Evolutionary conservation across 2,797 vertebrate genomes (phyloP).

Genomic region (Danionella dracula): DNA sequence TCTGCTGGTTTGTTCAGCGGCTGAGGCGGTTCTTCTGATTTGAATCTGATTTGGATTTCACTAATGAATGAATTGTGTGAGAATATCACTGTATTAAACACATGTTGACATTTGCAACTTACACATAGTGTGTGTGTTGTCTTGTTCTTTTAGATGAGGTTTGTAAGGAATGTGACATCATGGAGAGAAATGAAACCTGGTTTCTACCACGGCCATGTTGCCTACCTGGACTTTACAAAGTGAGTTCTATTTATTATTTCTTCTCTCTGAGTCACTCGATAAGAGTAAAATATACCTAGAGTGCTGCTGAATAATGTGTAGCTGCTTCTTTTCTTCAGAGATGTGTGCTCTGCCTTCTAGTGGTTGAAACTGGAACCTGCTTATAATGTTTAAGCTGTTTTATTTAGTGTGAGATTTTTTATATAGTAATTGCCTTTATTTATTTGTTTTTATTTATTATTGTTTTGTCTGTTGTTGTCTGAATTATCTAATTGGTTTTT

Average conservation of each 20-base stretch:
- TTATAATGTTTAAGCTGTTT: not conserved
- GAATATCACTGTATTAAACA: not conserved
- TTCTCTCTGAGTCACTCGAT: too few species aligned
- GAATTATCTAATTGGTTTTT: too few species aligned
- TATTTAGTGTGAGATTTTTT: not conserved
- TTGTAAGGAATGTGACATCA: conserved; percentile 91
- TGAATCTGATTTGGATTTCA: conserved; percentile 5
- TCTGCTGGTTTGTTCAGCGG: conserved; percentile 1
- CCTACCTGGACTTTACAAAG: conserved; percentile 95
- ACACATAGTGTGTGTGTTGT: not conserved
- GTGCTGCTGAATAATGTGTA: too few species aligned
- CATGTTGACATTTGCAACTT: not conserved
- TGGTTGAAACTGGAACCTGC: conserved; percentile 18
- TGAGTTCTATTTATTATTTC: conserved; percentile 56
- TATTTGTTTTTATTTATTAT: not conserved
- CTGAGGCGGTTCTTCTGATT: conserved; percentile 54
- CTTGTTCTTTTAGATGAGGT: conserved; percentile 77
- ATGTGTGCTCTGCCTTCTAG: conserved; percentile 43
- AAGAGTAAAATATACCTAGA: too few species aligned
- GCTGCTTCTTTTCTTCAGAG: not conserved
- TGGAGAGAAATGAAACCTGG: conserved; percentile 96
- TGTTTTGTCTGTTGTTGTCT: too few species aligned
- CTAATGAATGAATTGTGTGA: conserved; percentile 2
- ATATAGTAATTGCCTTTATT: not conserved
- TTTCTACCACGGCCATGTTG: conserved; percentile 93